These are phyloP conservation scores for Hucho hucho DNA, from an alignment of 2,113 vertebrate genomes.

Conservation along the genomic window DNA sequence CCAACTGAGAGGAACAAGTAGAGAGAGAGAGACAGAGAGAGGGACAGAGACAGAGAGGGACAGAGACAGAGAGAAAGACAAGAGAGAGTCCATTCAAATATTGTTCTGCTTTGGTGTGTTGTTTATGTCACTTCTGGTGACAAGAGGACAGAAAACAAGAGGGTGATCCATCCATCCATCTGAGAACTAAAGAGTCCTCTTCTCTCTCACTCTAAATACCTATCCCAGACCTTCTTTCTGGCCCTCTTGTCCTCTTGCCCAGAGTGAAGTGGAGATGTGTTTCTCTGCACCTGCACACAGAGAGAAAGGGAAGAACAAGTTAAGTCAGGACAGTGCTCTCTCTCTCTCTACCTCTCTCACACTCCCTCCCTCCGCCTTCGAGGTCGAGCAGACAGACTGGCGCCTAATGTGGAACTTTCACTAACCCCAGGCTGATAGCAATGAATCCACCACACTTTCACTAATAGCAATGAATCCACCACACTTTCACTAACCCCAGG, in stretches of 20 bases:
- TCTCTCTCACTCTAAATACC: constrained; percentile 64
- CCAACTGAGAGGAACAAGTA: background rate
- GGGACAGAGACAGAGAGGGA: too few species aligned
- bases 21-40: background rate
- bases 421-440: constrained; percentile 40
- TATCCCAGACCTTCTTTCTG: constrained; percentile 55
- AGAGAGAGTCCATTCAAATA: constrained; percentile 36
- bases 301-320: constrained; percentile 77
- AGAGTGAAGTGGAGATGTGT: constrained; percentile 78
- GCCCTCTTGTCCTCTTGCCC: constrained; percentile 73
- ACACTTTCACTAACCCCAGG: too few species aligned
- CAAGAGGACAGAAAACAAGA: constrained; percentile 60
- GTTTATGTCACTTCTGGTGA: constrained; percentile 49
- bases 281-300: constrained; percentile 86
- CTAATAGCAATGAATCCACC: too few species aligned
- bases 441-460: too few species aligned
- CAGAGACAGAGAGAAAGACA: too few species aligned
- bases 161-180: constrained; percentile 35
- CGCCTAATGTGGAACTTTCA: constrained; percentile 89
- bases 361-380: constrained; percentile 63
- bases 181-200: constrained; percentile 25
- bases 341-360: constrained; percentile 35
- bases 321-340: constrained; percentile 72
- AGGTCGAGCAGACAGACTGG: constrained; percentile 88
- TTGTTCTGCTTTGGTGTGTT: constrained; percentile 73